Evolutionary conservation across 1,140 invertebrate species (phyloP).

Genomic region (Delia radicum): DNA sequence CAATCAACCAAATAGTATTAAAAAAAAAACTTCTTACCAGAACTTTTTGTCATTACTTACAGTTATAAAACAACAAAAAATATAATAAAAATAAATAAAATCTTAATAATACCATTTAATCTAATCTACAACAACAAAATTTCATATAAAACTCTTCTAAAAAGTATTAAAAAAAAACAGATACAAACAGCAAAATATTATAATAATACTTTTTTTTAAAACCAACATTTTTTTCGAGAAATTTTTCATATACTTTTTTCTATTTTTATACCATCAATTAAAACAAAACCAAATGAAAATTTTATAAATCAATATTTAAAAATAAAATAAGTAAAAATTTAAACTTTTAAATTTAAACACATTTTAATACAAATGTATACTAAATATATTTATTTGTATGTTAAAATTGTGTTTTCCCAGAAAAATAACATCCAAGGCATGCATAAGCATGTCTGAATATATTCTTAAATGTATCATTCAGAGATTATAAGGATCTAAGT

Average conservation of each 20-base stretch:
- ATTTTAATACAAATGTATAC: no score
- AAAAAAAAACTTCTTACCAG: not conserved
- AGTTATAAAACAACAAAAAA: not conserved
- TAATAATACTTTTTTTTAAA: not conserved
- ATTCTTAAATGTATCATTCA: no score
- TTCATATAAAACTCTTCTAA: no score
- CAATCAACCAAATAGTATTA: conserved; percentile 4
- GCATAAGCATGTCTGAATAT: no score
- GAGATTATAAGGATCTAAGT: no score
- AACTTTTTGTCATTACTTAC: not conserved
- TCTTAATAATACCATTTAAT: not conserved
- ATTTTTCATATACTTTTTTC: conserved; percentile 13
- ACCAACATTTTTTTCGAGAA: not conserved
- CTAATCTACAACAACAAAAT: no score
- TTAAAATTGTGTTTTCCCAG: not conserved
- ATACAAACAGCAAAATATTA: not conserved
- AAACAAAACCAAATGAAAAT: not conserved
- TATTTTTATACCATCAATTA: conserved; percentile 19
- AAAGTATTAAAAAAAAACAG: no score
- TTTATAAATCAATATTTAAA: not conserved
- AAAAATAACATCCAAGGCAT: not conserved
- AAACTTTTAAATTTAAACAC: no score
- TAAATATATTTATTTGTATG: not conserved
- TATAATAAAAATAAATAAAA: not conserved
- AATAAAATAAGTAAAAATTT: no score